Conservation (phyloP, 2,113 vertebrate genomes). For the Oceanodroma tethys region DNA sequence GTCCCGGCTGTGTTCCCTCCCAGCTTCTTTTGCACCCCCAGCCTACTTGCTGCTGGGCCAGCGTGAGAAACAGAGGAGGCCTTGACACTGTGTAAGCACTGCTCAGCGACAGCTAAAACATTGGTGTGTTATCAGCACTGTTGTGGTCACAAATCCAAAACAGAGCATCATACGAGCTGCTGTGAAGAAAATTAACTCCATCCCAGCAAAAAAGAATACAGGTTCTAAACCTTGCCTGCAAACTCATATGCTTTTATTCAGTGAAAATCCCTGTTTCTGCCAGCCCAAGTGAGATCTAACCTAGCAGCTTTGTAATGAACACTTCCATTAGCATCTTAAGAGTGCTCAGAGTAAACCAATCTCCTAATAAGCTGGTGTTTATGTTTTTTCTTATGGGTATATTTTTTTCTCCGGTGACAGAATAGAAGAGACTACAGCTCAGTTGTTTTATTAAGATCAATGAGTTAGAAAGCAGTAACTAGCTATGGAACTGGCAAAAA, state of each 20-base stretch:
- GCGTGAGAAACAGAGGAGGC: neutral
- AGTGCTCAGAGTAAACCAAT: neutral
- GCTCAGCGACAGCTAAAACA: neutral
- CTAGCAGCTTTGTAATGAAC: neutral
- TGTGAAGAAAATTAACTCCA: neutral
- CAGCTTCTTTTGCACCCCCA: neutral
- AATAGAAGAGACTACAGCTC: neutral
- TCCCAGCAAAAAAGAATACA: neutral
- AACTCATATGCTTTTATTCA: neutral
- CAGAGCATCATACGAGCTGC: neutral
- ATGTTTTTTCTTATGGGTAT: neutral
- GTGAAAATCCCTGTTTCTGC: neutral
- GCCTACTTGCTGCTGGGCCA: neutral
- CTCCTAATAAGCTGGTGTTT: neutral
- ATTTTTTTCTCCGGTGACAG: neutral
- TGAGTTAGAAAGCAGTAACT: conserved; percentile 7
- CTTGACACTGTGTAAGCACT: neutral
- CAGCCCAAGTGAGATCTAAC: neutral
- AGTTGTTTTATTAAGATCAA: conserved; percentile 23
- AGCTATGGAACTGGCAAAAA: neutral
- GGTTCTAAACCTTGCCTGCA: neutral
- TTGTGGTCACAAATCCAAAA: neutral
- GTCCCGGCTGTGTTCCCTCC: neutral
- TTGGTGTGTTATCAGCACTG: neutral
- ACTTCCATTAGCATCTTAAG: neutral